phyloP scores from a whole-genome alignment of 2,888 invertebrate species.

The Volucella inanis region DNA sequence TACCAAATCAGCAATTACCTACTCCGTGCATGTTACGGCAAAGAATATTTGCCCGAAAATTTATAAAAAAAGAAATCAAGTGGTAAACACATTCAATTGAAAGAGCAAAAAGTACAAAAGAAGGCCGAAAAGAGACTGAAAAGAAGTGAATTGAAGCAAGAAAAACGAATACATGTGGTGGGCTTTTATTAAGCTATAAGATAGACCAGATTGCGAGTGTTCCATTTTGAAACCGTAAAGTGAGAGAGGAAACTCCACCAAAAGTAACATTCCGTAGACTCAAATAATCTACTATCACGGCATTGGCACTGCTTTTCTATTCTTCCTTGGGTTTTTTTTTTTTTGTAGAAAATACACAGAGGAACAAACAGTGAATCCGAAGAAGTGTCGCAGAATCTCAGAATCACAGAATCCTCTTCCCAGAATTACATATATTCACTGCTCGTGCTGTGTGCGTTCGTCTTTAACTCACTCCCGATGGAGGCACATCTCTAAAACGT shows the following conservation, averaged over 20 bases:
- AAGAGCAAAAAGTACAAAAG: not conserved
- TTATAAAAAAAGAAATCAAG: constrained; percentile 14
- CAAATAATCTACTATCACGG: no score
- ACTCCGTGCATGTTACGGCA: constrained; percentile 5
- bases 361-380: no score
- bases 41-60: constrained; percentile 60
- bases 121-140: constrained; percentile 18
- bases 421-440: no score
- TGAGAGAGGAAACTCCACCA: not conserved
- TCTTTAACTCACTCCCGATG: no score
- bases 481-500: no score
- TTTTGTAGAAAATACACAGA: no score
- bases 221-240: not conserved
- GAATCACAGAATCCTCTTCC: no score
- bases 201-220: constrained; percentile 15
- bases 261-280: no score
- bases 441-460: no score
- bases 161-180: constrained; percentile 7
- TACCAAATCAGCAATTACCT: not conserved
- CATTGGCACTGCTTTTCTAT: no score
- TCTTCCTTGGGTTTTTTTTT: no score
- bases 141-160: not conserved
- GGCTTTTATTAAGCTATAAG: constrained; percentile 50
- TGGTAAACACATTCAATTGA: constrained; percentile 26
- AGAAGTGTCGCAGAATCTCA: no score